Evolutionary conservation across 2,113 vertebrate genomes (phyloP), one percentile per base, ranked within the genome.

Genomic region (Peucedramus taeniatus): DNA sequence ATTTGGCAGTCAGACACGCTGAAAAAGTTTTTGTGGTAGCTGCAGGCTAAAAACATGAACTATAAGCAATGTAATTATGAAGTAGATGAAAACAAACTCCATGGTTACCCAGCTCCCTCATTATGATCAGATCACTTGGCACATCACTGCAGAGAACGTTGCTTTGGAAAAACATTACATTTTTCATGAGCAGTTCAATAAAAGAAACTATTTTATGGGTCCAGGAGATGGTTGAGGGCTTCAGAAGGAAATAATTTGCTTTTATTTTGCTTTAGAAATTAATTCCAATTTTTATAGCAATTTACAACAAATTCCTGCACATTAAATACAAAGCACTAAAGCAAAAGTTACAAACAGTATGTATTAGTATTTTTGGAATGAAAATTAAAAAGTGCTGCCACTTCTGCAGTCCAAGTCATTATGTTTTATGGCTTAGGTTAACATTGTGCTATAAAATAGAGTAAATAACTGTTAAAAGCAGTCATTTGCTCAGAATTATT

Each of bases 401-500:
- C 75, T 96, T 97, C 94, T 97, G 74, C 85, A 89, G 93, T 96
- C 93, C 83, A 91, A 97, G 89, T 96, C 94, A 97, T 98, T 98
- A 97, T 94, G 72, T 96, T 98, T 98, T 98, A 98, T 90, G 92
- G 74, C 87, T 94, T 97, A 78, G 90, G 95, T 97, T 98, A 98
- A 97, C 96, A 97, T 64, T 96, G 83, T 91, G 88, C 94, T 96
- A 93, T 97, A 97, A 98, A 98, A 95, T 81, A 81, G 39, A 81
- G 97, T 98, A 98, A 98, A 98, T 97, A 98, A 98, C 96, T 97
- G 87, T 97, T 98, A 96, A 97, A 96, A 97, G 95, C 77, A 93
- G 94, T 97, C 94, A 96, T 97, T 98, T 98, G 93, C 84, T 96
- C 85, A 88, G 93, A 96, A 97, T 94, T 92, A 97, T 97, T 97